Base-by-base conservation (phyloP, 2,797 vertebrate species). In the Rhinogobio ventralis region DNA sequence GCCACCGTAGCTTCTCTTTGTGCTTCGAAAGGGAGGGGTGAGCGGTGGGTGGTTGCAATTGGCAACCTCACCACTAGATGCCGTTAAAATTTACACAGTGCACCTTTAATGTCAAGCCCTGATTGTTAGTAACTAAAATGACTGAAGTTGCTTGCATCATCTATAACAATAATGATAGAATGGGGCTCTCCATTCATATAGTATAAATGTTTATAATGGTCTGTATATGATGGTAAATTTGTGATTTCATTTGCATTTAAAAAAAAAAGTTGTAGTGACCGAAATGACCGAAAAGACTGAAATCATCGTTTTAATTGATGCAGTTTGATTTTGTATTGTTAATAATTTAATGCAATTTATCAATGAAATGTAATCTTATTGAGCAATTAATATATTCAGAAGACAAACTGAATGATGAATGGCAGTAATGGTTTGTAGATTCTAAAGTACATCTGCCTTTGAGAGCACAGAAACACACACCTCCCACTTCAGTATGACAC, bases 401-500 rank as follows among this genome's bases (percentile, higher is more conserved):
- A 13, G 23, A 71, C 23, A 9, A 30, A 6, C 25, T 73, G 13
- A n/a, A n/a, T 45, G 17, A 23, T 23, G 28, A 74, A 23, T 74
- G 28, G 28, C 49, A 23, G 10, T 7, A 74, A 73, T 17, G 2
- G 15, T 55, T 75, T 75, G 14, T 42, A 3, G 13, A 10, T 60
- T 77, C 23, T 60, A 33, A 60, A 15, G 46, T 36, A 10, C 42
- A n/a, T n/a, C n/a, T n/a, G n/a, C n/a, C n/a, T n/a, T n/a, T n/a
- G n/a, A n/a, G n/a, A n/a, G n/a, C n/a, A 55, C 79, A 69, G 64
- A 81, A 39, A 57, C 49, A 23, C 33, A 71, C 33, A 71, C 67
- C 67, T 57, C 67, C 36, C 79, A 57, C 28, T 36, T 11, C 14
- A 53, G 3, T 28, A 28, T 36, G 2, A 80, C 78, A 53, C 64